These are phyloP conservation scores for Rhynchonycteris naso DNA, from an alignment of 2,797 vertebrate genomes.

Conservation along the genomic window DNA sequence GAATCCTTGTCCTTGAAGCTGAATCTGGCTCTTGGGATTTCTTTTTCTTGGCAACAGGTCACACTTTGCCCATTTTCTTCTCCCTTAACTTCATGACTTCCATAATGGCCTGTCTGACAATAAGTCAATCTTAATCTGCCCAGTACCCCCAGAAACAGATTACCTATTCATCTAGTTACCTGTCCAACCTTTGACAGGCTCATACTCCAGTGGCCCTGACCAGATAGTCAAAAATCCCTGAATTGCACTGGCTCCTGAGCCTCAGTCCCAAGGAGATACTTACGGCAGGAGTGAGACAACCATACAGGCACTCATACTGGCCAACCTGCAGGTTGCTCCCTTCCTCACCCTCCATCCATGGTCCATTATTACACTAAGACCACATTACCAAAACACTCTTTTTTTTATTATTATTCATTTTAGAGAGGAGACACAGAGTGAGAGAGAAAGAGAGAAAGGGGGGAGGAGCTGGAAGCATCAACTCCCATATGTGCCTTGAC, in stretches of 20 bases:
- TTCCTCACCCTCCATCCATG: background rate
- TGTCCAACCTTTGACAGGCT: background rate
- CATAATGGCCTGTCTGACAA: background rate
- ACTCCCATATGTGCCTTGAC: no score
- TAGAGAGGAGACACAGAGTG: no score
- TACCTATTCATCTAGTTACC: background rate
- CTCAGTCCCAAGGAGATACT: background rate
- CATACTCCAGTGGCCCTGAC: background rate
- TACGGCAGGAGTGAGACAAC: background rate
- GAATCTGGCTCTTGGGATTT: background rate
- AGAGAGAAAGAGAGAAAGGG: no score
- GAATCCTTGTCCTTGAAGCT: background rate
- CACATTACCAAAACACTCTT: background rate
- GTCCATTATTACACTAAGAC: background rate
- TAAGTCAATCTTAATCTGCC: background rate
- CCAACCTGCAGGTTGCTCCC: background rate
- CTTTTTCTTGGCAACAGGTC: background rate
- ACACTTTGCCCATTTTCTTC: conserved; percentile 17
- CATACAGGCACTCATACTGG: background rate
- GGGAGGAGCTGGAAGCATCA: no score
- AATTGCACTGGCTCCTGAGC: background rate
- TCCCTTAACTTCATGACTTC: background rate
- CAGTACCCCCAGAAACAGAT: background rate
- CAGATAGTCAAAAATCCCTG: conserved; percentile 9
- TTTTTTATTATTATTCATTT: no score